These are phyloP conservation scores for Quiscalus mexicanus DNA, from an alignment of 2,113 vertebrate genomes.

Conservation along the genomic window DNA sequence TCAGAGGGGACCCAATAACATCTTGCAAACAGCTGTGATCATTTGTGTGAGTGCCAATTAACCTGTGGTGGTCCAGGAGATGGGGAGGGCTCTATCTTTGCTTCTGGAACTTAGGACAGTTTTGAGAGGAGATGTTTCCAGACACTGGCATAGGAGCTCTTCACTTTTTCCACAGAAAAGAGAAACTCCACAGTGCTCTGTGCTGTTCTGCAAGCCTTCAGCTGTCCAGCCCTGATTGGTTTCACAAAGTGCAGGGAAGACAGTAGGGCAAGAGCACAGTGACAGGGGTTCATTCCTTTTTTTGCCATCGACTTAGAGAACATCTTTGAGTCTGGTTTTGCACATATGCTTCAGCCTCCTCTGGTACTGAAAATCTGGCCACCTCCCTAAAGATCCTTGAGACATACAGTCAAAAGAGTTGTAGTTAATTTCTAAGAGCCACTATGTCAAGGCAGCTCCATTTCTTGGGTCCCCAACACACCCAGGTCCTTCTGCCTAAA, in stretches of 20 bases:
- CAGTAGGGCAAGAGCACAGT: not conserved
- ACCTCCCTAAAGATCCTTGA: not conserved
- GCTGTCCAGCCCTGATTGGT: not conserved
- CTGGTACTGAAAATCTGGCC: not conserved
- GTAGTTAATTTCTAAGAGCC: not conserved
- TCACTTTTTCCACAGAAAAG: not conserved
- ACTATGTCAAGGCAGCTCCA: not conserved
- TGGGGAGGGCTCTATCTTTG: not conserved
- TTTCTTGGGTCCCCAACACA: fast-evolving
- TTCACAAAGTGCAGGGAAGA: not conserved
- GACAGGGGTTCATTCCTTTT: not conserved
- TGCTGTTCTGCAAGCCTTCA: not conserved
- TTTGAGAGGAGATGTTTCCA: not conserved
- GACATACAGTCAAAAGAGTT: not conserved
- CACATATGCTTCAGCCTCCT: not conserved
- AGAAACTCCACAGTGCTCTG: not conserved
- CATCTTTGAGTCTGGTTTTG: not conserved
- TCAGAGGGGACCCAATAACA: slow-evolving; percentile 39
- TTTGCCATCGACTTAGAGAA: not conserved
- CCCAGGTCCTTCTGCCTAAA: not conserved
- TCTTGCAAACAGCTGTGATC: slow-evolving; percentile 59
- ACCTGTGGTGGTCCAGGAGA: slow-evolving; percentile 13
- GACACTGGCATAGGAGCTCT: not conserved
- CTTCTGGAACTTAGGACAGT: not conserved
- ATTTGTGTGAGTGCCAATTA: slow-evolving; percentile 15